Percentiles rank a stretch among this genome's conserved stretches.
Conservation (phyloP, 2,797 vertebrate genomes). For the Epinephelus coioides region DNA sequence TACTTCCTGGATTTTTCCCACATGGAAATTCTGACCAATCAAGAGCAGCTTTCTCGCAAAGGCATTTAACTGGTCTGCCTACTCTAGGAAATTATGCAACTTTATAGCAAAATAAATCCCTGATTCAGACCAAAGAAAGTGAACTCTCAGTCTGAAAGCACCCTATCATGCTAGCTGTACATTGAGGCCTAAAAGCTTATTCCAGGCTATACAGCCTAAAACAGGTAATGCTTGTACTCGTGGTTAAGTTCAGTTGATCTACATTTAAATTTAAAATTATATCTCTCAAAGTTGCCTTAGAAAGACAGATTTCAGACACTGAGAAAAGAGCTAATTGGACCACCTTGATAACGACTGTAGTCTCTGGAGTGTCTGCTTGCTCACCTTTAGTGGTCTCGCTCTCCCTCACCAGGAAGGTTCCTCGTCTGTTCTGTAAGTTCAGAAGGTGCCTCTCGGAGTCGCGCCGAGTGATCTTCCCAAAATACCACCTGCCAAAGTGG, state of each 20-base stretch:
- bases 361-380: conserved; percentile 35
- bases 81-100: too few relatives aligned
- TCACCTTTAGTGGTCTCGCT: conserved; percentile 98
- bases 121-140: too few relatives aligned
- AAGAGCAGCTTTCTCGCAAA: too few relatives aligned
- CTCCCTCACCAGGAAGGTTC: conserved; percentile 96
- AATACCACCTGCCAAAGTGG: conserved; percentile 93
- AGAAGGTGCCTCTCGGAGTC: conserved; percentile 95
- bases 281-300: neutral
- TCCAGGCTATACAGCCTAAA: neutral
- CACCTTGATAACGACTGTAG: conserved; percentile 13
- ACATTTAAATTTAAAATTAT: neutral
- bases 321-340: conserved; percentile 22
- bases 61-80: too few relatives aligned
- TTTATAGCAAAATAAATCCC: too few relatives aligned
- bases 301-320: neutral
- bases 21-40: too few relatives aligned
- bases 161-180: neutral
- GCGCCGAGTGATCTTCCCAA: conserved; percentile 96
- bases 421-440: conserved; percentile 92
- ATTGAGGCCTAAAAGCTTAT: neutral
- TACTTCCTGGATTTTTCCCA: too few relatives aligned
- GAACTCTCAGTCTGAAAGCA: too few relatives aligned
- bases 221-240: too few relatives aligned
- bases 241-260: neutral